phyloP scores from a whole-genome alignment of 2,113 vertebrate species.

The Danio rerio region GRCz12tu NC_133186.1:37962001-37962500 shows the following conservation, averaged over 20 bases:
- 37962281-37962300: background rate
- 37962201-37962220: no score
- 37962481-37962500: constrained; percentile 16
- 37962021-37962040: background rate
- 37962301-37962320: background rate
- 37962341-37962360: constrained; percentile 45
- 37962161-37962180: no score
- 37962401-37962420: constrained; percentile 14
- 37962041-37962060: no score
- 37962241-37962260: no score
- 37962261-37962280: no score
- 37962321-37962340: constrained; percentile 22
- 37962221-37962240: no score
- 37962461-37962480: constrained; percentile 37
- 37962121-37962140: no score
- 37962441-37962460: background rate
- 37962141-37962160: no score
- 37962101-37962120: no score
- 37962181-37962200: no score
- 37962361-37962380: constrained; percentile 28
- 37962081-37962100: no score
- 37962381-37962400: background rate
- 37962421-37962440: constrained; percentile 1
- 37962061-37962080: no score
- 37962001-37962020: background rate